phyloP scores from a whole-genome alignment of 2,888 invertebrate species.

The Brassicogethes aeneus region DNA sequence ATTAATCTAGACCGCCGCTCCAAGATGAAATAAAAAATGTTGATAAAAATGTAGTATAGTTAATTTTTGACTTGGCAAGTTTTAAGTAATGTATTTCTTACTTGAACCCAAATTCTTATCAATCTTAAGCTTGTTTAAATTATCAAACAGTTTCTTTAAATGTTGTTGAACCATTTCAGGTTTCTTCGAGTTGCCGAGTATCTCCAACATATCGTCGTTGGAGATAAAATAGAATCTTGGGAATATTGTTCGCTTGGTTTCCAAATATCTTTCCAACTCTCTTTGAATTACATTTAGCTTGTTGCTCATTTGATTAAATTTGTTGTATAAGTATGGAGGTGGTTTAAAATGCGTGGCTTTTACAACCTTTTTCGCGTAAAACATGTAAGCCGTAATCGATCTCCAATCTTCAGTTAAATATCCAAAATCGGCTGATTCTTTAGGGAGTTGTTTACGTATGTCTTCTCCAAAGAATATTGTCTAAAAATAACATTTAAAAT shows the following conservation, averaged over 20 bases:
- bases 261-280: slow-evolving; percentile 72
- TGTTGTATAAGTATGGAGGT: slow-evolving; percentile 54
- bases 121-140: slow-evolving; percentile 64
- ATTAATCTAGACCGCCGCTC: too few species aligned
- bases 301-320: slow-evolving; percentile 62
- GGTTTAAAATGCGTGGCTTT: slow-evolving; percentile 54
- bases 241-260: slow-evolving; percentile 81
- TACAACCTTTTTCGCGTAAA: slow-evolving; percentile 48
- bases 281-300: slow-evolving; percentile 73
- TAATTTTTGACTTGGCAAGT: too few species aligned
- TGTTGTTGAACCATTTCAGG: slow-evolving; percentile 79
- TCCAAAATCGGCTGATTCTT: slow-evolving; percentile 67
- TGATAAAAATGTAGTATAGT: too few species aligned
- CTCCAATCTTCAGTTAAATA: slow-evolving; percentile 63
- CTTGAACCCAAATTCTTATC: slow-evolving; percentile 44
- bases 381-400: slow-evolving; percentile 51
- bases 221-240: slow-evolving; percentile 77
- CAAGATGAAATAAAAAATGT: too few species aligned
- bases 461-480: slow-evolving; percentile 84
- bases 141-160: slow-evolving; percentile 83
- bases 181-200: slow-evolving; percentile 76
- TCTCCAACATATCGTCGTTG: slow-evolving; percentile 76
- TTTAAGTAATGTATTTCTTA: too few species aligned
- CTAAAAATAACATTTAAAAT: slow-evolving; percentile 30
- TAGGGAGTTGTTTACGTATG: slow-evolving; percentile 73